Base-by-base conservation (phyloP, 2,797 vertebrate genomes). In the Anisognathus igniventris region DNA sequence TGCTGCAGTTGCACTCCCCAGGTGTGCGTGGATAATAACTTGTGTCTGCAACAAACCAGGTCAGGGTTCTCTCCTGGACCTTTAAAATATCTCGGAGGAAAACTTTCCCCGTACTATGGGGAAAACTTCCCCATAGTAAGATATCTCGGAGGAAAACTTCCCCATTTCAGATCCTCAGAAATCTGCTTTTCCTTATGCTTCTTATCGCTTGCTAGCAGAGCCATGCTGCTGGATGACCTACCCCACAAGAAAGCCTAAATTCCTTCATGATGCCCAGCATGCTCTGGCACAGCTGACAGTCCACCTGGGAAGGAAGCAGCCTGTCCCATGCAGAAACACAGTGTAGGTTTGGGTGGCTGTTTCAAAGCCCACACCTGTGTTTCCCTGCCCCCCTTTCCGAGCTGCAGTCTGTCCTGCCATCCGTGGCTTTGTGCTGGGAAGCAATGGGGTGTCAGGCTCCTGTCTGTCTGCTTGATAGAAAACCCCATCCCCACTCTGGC, bases 91-190 rank as follows among this genome's bases (percentile, higher is more conserved):
- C 18, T 75, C 44, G 27, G 16, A 70, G 50, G 64, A 85, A 81
- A 18, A 28, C 23, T 50, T 82, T 58, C 13, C 30, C n/a, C n/a
- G n/a, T n/a, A n/a, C n/a, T n/a, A n/a, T n/a, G n/a, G n/a, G 50
- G 64, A 85, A 81, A 18, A 28, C 23, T 50, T 82, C 61, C 13
- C 30, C n/a, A 8, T n/a, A 24, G 28, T 30, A 80, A 93, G n/a
- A 33, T 6, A 5, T 40, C 18, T 75, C 44, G 27, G 16, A 70
- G 50, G 64, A 85, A 81, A n/a, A n/a, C n/a, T n/a, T n/a, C n/a
- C n/a, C n/a, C n/a, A 83, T 56, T 31, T 30, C 53, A 88, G 18
- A 66, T 75, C 39, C 64, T 88, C 84, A 89, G 53, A 73, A 79
- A 76, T 31, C n/a, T 83, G 7, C 65, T 93, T 73, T 66, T 30